Evolutionary conservation across 2,888 invertebrate species (phyloP).

Genomic region (Caenorhabditis drosophilae): DNA sequence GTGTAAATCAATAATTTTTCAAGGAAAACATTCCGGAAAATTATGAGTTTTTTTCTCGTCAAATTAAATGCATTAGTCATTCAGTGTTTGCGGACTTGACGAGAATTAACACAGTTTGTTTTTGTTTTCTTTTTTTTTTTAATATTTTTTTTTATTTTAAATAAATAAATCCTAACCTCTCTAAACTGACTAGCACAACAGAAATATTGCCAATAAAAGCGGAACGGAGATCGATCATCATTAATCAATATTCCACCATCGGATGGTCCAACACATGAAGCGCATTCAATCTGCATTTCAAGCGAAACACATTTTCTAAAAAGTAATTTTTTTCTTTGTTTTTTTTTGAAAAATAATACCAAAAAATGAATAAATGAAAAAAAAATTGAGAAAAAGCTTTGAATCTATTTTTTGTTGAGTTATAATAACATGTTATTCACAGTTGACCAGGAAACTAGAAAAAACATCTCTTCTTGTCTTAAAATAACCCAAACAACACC

Average conservation of each 20-base stretch:
- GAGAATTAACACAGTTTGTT: background rate
- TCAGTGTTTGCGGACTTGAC: background rate
- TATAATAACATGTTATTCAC: too few species aligned
- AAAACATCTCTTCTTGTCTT: too few species aligned
- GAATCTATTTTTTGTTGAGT: too few species aligned
- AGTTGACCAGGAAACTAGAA: too few species aligned
- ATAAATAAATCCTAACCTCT: too few species aligned
- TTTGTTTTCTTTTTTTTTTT: background rate
- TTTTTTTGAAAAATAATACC: too few species aligned
- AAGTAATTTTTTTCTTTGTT: too few species aligned
- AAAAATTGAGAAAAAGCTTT: too few species aligned
- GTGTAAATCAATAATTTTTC: background rate
- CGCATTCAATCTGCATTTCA: slow-evolving; percentile 14
- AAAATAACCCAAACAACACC: too few species aligned
- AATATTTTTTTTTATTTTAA: too few species aligned
- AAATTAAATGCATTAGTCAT: background rate
- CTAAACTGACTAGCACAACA: background rate
- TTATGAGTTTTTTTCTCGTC: background rate
- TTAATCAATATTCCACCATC: background rate
- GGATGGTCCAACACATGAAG: slow-evolving; percentile 7
- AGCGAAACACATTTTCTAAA: too few species aligned
- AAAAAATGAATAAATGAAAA: too few species aligned
- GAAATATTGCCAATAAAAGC: slow-evolving; percentile 7
- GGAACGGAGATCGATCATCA: background rate
- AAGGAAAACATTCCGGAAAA: background rate